phyloP scores from a whole-genome alignment of 2,797 vertebrate species.

The Nasua narica region DNA sequence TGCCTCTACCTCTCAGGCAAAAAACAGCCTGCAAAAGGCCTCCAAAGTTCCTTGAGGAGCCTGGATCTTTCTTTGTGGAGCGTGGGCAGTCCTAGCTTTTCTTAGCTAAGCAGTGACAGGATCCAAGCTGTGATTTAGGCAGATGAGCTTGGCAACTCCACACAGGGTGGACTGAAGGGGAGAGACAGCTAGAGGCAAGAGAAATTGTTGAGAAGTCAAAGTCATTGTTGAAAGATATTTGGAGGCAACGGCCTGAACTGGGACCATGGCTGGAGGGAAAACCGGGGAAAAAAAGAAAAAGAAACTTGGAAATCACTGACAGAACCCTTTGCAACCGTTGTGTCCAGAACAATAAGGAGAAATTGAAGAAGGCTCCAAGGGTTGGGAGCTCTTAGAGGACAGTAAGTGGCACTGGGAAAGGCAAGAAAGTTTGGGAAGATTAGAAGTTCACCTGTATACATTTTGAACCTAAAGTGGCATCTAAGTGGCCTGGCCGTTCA shows the following conservation, averaged over 20 bases:
- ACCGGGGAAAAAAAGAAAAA: constrained; percentile 22
- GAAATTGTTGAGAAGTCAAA: constrained; percentile 9
- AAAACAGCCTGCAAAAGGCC: constrained; percentile 42
- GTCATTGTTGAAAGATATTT: neutral
- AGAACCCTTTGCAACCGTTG: neutral
- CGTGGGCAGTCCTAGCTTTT: constrained; percentile 62
- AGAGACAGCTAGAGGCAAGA: constrained; percentile 20
- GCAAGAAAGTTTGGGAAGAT: neutral
- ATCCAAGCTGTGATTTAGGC: constrained; percentile 70
- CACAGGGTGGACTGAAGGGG: neutral
- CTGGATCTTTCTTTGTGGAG: constrained; percentile 50
- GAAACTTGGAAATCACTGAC: neutral
- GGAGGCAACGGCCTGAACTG: neutral
- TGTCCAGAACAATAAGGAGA: neutral
- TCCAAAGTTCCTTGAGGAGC: neutral
- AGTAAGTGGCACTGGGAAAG: neutral
- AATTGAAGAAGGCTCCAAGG: neutral
- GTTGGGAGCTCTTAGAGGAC: neutral
- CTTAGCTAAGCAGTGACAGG: constrained; percentile 63
- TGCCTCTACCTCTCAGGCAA: neutral
- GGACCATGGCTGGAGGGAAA: neutral
- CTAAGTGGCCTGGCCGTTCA: neutral
- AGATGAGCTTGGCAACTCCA: constrained; percentile 44
- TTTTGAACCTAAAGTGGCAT: neutral
- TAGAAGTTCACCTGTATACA: neutral